Evolutionary conservation across 2,113 vertebrate genomes (phyloP).

Genomic region (Ageneiosus marmoratus): DNA sequence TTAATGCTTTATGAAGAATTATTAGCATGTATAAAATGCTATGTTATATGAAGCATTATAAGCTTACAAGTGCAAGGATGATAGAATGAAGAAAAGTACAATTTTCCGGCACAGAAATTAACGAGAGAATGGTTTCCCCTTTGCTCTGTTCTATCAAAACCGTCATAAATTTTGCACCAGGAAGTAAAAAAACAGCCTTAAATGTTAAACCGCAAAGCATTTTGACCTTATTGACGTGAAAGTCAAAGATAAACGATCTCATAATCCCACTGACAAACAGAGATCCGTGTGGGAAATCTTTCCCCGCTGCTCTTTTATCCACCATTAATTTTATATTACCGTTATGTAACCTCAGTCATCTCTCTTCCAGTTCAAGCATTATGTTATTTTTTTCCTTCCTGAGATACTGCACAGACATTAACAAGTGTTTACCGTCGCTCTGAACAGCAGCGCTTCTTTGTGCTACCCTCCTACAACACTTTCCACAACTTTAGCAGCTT

Average conservation of each 20-base stretch:
- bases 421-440: slow-evolving; percentile 23
- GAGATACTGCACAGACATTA: neutral
- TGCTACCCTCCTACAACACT: neutral
- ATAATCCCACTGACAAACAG: neutral
- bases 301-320: neutral
- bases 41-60: neutral
- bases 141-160: slow-evolving; percentile 32
- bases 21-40: too few relatives aligned
- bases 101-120: slow-evolving; percentile 43
- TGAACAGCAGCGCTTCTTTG: neutral
- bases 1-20: neutral
- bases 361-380: neutral
- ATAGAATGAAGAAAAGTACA: neutral
- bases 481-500: slow-evolving; percentile 50
- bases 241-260: slow-evolving; percentile 32
- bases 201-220: neutral
- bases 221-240: slow-evolving; percentile 22
- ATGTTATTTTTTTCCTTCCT: neutral
- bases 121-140: slow-evolving; percentile 33
- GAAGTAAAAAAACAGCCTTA: slow-evolving; percentile 2
- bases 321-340: slow-evolving; percentile 8
- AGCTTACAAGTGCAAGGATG: neutral
- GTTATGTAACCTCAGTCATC: slow-evolving; percentile 3
- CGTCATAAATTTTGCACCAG: slow-evolving; percentile 40
- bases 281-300: slow-evolving; percentile 8